These are phyloP conservation scores for Passer domesticus DNA, from an alignment of 2,113 vertebrate species.

Conservation along the genomic window DNA sequence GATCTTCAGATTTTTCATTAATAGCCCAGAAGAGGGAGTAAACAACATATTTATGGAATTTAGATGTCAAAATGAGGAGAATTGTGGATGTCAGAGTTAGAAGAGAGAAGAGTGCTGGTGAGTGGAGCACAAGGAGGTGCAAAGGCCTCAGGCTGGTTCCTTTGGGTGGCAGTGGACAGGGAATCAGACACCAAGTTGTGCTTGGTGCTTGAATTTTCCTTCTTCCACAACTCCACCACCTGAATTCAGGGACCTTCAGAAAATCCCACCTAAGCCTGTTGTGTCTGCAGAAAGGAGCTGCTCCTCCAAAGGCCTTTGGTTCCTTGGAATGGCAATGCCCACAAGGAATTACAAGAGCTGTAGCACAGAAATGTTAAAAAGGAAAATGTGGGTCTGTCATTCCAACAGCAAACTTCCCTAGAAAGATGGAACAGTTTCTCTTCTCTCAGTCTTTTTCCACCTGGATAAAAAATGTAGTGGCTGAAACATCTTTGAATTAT, in stretches of 20 bases:
- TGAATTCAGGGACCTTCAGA: background rate
- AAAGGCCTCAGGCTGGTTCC: background rate
- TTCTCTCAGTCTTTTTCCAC: background rate
- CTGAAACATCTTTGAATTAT: background rate
- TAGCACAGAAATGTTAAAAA: background rate
- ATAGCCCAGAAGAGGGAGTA: slow-evolving; percentile 66
- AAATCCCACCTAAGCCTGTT: background rate
- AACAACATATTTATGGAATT: slow-evolving; percentile 44
- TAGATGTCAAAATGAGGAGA: slow-evolving; percentile 42
- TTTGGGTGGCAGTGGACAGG: background rate
- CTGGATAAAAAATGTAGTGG: background rate
- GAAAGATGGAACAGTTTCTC: background rate
- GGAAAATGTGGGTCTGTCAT: background rate
- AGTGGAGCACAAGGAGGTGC: background rate
- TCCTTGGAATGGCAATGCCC: background rate
- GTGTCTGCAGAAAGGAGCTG: background rate
- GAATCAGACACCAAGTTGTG: background rate
- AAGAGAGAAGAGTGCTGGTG: background rate
- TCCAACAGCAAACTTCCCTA: background rate
- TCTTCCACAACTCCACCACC: background rate
- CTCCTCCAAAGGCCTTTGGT: background rate
- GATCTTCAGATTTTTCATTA: slow-evolving; percentile 52
- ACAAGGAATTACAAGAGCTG: background rate
- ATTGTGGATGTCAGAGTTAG: slow-evolving; percentile 9
- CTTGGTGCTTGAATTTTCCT: background rate